These are phyloP conservation scores for Ameiurus melas DNA, from an alignment of 2,113 vertebrate genomes.

Conservation along the genomic window DNA sequence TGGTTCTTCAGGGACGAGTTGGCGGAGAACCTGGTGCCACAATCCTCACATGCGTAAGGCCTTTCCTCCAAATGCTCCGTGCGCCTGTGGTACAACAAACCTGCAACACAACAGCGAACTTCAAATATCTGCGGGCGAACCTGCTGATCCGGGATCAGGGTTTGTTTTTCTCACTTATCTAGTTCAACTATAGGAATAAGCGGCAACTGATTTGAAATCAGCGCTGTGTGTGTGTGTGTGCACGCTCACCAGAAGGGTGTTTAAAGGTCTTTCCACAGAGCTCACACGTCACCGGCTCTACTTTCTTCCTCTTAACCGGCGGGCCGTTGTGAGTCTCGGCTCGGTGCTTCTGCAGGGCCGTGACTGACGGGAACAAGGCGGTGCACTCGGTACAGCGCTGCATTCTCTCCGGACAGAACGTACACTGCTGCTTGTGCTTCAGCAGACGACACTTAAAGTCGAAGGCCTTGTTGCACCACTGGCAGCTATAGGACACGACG, in stretches of 20 bases:
- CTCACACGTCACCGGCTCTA: slow-evolving; percentile 72
- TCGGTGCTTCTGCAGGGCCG: slow-evolving; percentile 77
- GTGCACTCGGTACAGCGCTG: slow-evolving; percentile 72
- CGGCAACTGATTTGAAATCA: not conserved
- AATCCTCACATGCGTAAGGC: slow-evolving; percentile 83
- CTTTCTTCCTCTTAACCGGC: slow-evolving; percentile 72
- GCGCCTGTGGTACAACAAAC: slow-evolving; percentile 88
- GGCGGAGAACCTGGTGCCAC: slow-evolving; percentile 82
- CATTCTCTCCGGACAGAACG: slow-evolving; percentile 67
- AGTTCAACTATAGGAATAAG: not conserved
- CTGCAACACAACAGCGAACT: slow-evolving; percentile 56
- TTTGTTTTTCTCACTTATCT: not conserved
- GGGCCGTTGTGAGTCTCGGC: slow-evolving; percentile 62
- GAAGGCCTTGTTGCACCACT: slow-evolving; percentile 81
- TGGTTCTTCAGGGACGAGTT: slow-evolving; percentile 90
- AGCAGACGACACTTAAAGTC: slow-evolving; percentile 81
- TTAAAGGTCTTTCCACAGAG: slow-evolving; percentile 83
- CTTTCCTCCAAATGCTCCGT: slow-evolving; percentile 87
- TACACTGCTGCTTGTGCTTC: slow-evolving; percentile 78
- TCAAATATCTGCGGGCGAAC: not conserved
- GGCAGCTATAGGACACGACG: slow-evolving; percentile 75
- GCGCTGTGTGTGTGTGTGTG: not conserved
- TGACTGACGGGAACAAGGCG: slow-evolving; percentile 59
- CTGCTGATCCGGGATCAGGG: not conserved
- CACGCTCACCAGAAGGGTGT: slow-evolving; percentile 79